Percentiles rank a stretch among this genome's conserved stretches.
Conservation (phyloP, 1,140 invertebrate genomes). For the Sesamia nonagrioides region DNA sequence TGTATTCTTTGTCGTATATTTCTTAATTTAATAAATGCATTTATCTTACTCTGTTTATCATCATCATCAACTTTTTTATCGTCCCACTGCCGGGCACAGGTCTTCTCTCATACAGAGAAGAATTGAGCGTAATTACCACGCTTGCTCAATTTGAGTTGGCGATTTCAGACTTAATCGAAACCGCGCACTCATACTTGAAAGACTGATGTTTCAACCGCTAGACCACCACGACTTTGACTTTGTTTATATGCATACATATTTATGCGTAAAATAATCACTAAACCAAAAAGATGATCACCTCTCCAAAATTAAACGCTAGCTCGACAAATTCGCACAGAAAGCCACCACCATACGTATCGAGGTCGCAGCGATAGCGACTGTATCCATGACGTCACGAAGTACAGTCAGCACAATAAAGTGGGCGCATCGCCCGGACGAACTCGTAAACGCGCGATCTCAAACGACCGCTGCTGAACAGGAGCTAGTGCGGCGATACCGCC, state of each 20-base stretch:
- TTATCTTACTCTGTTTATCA: too few relatives aligned
- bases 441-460: slow-evolving; percentile 54
- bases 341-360: background rate
- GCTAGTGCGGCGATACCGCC: slow-evolving; percentile 46
- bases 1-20: too few relatives aligned
- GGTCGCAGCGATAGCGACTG: slow-evolving; percentile 33
- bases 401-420: slow-evolving; percentile 43
- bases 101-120: too few relatives aligned
- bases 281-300: background rate
- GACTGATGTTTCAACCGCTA: too few relatives aligned
- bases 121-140: too few relatives aligned
- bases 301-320: background rate
- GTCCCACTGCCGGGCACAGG: too few relatives aligned
- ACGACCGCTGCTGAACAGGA: slow-evolving; percentile 49
- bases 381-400: slow-evolving; percentile 41
- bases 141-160: too few relatives aligned
- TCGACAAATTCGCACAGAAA: background rate
- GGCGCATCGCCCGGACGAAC: slow-evolving; percentile 45
- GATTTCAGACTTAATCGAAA: too few relatives aligned
- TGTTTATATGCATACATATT: background rate
- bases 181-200: too few relatives aligned
- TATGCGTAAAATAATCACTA: background rate
- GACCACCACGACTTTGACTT: too few relatives aligned
- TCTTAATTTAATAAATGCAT: too few relatives aligned
- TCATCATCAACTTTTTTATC: too few relatives aligned